phyloP scores from a whole-genome alignment of 2,888 invertebrate species.

The Acronicta leporina region DNA sequence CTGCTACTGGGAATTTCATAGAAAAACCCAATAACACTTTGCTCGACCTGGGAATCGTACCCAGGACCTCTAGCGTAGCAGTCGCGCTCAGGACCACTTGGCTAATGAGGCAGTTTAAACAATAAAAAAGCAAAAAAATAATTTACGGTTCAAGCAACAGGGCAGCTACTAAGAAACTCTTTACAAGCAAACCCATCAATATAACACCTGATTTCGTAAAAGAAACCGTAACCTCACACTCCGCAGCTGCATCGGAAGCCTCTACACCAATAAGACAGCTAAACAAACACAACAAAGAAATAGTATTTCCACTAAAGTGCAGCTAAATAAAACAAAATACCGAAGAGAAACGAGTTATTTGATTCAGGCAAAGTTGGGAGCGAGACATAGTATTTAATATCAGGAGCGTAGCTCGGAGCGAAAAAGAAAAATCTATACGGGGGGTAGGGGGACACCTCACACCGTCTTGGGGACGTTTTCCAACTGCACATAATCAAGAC shows the following conservation, averaged over 20 bases:
- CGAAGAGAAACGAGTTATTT: conserved; percentile 48
- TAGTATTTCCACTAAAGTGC: not conserved
- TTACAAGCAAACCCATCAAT: not conserved
- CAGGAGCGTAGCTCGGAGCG: conserved; percentile 68
- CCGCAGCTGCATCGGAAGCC: not conserved
- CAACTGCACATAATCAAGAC: conserved; percentile 38
- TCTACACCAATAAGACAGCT: not conserved
- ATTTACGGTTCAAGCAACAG: too few species aligned
- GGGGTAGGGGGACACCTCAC: conserved; percentile 21
- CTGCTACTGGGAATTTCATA: too few species aligned
- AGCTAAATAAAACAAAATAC: conserved; percentile 10
- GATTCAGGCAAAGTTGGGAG: conserved; percentile 54
- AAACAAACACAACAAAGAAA: not conserved
- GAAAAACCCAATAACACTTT: too few species aligned
- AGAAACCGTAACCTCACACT: not conserved
- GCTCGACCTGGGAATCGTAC: too few species aligned
- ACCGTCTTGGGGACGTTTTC: conserved; percentile 45
- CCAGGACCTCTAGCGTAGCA: too few species aligned
- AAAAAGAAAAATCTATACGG: conserved; percentile 81
- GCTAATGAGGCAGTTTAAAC: too few species aligned
- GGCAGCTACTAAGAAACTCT: too few species aligned
- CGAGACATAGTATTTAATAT: conserved; percentile 76
- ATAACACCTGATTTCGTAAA: not conserved
- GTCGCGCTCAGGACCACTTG: too few species aligned
- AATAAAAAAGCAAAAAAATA: too few species aligned